Evolutionary conservation across 2,888 invertebrate genomes (phyloP), one percentile per base, ranked within the genome.

Genomic region (Megaustenia siamemsis): DNA sequence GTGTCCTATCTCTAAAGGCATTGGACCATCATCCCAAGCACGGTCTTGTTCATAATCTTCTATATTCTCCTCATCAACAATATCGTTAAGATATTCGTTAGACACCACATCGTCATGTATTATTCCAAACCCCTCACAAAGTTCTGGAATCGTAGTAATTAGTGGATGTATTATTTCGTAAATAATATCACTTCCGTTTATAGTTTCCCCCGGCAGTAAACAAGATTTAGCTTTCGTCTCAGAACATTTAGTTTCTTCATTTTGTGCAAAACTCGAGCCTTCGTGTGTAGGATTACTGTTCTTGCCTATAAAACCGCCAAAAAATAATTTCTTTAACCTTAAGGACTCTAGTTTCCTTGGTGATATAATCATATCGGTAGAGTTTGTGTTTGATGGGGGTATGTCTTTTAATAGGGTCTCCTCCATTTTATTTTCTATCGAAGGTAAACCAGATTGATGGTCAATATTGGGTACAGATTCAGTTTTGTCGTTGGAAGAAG

Each of bases 301-400:
- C 4, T 24, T 78, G 28, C 32, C 43, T 60, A 45, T 45, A n/a
- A 78, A 78, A 21, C 78, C 78, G 38, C 80, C 80, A 68, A 28
- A 66, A 38, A 80, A 80, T 53, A 53, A 68, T 21, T n/a, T 69
- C 28, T 53, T 80, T 28, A 35, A 32, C 3, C 45, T 49, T 1
- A 18, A 15, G 21, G 69, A 53, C 24, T 69, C 35, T 4, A n/a
- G 6, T 38, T n/a, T 69, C 35, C 69, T 56, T 10, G 69, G 69
- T 0, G 80, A 69, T 24, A 24, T 21, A 1, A 5, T 69, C 15
- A 21, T 8, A 18, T n/a, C 43, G 1, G 71, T 12, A 6, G n/a
- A 8, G 6, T 43, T n/a, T 6, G 43, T 28, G 35, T 71, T 10
- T n/a, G 35, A 12, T 45, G 1, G 0, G n/a, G 40, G 5, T 8